Evolutionary conservation across 2,797 vertebrate species (phyloP), one percentile per base, ranked within the genome.

Genomic region (Micromesistius poutassou): DNA sequence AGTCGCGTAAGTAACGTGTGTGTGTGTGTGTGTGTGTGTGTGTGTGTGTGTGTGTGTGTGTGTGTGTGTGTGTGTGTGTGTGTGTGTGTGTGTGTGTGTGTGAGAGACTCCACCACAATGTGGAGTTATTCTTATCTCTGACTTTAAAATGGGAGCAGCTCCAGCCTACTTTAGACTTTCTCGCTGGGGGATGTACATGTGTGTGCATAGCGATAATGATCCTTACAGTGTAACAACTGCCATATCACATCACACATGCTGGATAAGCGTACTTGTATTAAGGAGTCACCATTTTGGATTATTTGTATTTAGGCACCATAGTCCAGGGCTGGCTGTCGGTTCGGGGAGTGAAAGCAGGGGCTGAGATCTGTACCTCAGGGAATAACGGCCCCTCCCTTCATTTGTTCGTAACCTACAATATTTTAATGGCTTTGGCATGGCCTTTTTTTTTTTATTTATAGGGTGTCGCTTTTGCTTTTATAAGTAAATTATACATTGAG

Each of bases 141-240:
- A 71, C 82, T 83, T 89, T 85, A 83, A 87, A 86, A 88, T 85
- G 85, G 77, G 77, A 83, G 78, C 76, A 14, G 30, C 42, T 76
- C 77, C 22, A 42, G 79, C 84, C 87, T 83, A 80, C 71, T 85
- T 89, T 68, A 81, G 74, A 38, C 72, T 78, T 10, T 74, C 77
- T 84, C 74, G 79, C 50, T 83, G 77, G 42, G 22, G 55, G 30
- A 28, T 22, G 71, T 38, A 38, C 7, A 31, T 73, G 30, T 38
- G 46, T 42, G 5, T 35, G 70, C 72, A 78, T 85, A 78, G 78
- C 73, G 77, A 80, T 79, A 4, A 77, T 77, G 38, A 62, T 75
- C 76, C 55, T 50, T 55, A 80, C 78, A 76, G 74, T 62, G 31
- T 10, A 13, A 66, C 83, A 82, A 76, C 84, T 84, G 84, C 84